A percentile compares a stretch with the other conserved stretches of the same genome.
Conservation (phyloP, 2,797 vertebrate species). For the Apodemus agrarius region DNA sequence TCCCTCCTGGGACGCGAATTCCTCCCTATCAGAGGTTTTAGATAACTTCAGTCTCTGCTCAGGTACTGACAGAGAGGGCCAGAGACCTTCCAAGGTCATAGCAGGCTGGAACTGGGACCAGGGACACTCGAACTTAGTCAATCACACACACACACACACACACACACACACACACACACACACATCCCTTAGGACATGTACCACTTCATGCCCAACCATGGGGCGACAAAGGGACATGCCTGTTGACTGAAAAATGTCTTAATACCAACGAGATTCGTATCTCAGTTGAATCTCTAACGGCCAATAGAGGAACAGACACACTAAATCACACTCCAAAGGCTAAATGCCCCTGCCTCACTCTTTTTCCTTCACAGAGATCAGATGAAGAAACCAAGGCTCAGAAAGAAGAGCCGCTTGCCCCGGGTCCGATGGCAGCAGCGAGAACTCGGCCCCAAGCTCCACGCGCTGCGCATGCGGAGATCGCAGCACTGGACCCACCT, state of each 20-base stretch:
- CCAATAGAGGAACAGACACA: neutral
- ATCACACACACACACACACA: too few species aligned
- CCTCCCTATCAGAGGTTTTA: neutral
- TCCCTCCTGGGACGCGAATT: neutral
- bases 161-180: too few species aligned
- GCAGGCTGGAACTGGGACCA: neutral
- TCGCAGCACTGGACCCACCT: constrained; percentile 78
- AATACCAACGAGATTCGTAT: neutral
- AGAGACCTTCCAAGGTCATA: neutral
- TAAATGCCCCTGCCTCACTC: too few species aligned
- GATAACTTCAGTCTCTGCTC: neutral
- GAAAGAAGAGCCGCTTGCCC: neutral
- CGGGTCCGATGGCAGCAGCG: neutral
- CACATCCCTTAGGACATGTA: neutral
- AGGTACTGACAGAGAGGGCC: neutral
- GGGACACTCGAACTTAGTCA: neutral
- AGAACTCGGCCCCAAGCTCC: fast-evolving
- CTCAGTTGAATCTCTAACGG: neutral
- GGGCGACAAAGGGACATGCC: neutral
- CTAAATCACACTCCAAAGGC: neutral
- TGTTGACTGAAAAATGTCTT: neutral
- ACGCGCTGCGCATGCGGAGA: neutral
- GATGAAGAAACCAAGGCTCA: neutral
- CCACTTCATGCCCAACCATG: neutral
- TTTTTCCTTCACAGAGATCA: neutral